Base-by-base conservation (phyloP, 1,140 invertebrate species). In the Heliconius himera region DNA sequence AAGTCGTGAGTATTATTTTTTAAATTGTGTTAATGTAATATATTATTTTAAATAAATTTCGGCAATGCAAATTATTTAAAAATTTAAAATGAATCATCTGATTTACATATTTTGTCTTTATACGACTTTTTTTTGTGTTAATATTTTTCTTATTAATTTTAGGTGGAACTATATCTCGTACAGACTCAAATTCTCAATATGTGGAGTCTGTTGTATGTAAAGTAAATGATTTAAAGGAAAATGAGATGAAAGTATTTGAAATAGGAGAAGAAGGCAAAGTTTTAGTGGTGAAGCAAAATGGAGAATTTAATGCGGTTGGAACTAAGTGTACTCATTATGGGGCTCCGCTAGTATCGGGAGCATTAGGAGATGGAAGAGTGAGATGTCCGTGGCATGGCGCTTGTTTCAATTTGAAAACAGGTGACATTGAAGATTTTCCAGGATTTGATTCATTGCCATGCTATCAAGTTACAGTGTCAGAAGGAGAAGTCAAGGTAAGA, bases 311-410 rank as follows among this genome's bases (percentile, higher is more conserved):
- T 90, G 98, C 98, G 3, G 86, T 99, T 8, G 98, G 98, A 1
- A 95, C 96, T 36, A 98, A 98, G 94, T 99, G 99, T 92, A 97
- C 98, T 1, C 99, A 99, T 95, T 99, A 98, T 89, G 98, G 98
- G 16, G 98, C 98, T 8, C 97, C 97, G 1, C 89, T 99, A 26
- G 95, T 96, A 20, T 98, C 96, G 70, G 98, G 98, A 78, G 97
- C 97, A 0, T 88, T 99, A 20, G 97, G 97, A 70, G 96, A 98
- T 86, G 98, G 98, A 1, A 95, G 96, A 84, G 95, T 99, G 1
- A 95, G 98, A 73, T 99, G 99, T 94, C 98, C 98, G 0, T 99
- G 98, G 98, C 99, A 99, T 92, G 99, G 99, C 1, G 99, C 99
- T 22, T 99, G 98, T 90, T 99, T 99, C n/a, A 98, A 97, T 90